A percentile compares a stretch with the other conserved stretches of the same genome.
phyloP scores from a whole-genome alignment of 2,888 invertebrate species.

The Azorinus chamasolen region DNA sequence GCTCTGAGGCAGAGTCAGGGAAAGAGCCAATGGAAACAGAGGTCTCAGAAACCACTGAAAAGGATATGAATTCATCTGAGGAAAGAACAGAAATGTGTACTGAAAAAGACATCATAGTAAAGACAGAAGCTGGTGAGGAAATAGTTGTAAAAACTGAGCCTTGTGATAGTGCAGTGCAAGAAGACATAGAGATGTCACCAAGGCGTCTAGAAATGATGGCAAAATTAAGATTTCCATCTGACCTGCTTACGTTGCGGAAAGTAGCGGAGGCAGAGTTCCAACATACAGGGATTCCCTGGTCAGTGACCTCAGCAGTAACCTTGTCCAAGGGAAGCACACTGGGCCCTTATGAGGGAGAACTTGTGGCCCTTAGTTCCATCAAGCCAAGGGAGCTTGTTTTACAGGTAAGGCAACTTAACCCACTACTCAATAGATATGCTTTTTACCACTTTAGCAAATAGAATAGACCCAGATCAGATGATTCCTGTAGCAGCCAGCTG shows the following conservation, averaged over 20 bases:
- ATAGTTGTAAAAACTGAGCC: not conserved
- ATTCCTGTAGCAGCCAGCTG: no score
- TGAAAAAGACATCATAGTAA: not conserved
- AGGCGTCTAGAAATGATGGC: conserved; percentile 63
- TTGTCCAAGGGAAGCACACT: conserved; percentile 78
- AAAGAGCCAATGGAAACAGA: conserved; percentile 53
- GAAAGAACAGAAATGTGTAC: not conserved
- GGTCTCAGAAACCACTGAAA: conserved; percentile 25
- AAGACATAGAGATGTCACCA: conserved; percentile 19
- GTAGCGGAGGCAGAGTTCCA: conserved; percentile 74
- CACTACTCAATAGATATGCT: no score
- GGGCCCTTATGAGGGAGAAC: conserved; percentile 79
- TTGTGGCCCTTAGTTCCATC: conserved; percentile 74
- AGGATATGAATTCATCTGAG: no score
- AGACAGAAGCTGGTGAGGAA: conserved; percentile 9
- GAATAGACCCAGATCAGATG: no score
- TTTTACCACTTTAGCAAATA: no score
- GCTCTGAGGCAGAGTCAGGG: conserved; percentile 46
- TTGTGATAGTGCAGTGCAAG: not conserved
- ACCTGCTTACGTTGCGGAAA: conserved; percentile 74
- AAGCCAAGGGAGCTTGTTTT: conserved; percentile 77
- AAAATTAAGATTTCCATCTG: conserved; percentile 75
- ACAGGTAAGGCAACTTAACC: conserved; percentile 65
- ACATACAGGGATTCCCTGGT: conserved; percentile 74
- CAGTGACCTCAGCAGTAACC: conserved; percentile 74